Conservation (phyloP, 1,140 invertebrate species). For the Lordiphosa stackelbergi region DNA sequence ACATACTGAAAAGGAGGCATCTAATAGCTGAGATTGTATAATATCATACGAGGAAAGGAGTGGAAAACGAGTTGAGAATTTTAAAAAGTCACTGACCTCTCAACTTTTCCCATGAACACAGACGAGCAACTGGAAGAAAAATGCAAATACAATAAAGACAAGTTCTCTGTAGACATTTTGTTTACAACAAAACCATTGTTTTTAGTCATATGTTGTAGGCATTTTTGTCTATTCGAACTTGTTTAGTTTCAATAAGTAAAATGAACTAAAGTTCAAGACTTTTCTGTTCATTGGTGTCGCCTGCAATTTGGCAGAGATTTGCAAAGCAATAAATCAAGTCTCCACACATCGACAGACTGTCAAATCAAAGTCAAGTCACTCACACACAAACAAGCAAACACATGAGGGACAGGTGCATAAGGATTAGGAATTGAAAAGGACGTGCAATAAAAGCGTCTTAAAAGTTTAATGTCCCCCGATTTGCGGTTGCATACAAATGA, state of each 20-base stretch:
- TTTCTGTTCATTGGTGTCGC: slow-evolving; percentile 1
- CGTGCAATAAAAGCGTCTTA: slow-evolving; percentile 67
- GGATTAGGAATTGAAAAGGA: slow-evolving; percentile 59
- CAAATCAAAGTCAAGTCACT: slow-evolving; percentile 51
- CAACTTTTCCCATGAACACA: too few relatives aligned
- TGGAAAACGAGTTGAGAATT: too few relatives aligned
- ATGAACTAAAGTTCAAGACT: neutral
- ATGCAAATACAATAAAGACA: too few relatives aligned
- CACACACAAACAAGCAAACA: slow-evolving; percentile 14
- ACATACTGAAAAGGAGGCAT: too few relatives aligned
- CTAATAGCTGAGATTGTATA: too few relatives aligned
- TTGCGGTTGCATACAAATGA: slow-evolving; percentile 65
- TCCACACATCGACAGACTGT: slow-evolving; percentile 43
- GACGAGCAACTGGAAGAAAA: too few relatives aligned
- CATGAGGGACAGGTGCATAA: slow-evolving; percentile 12
- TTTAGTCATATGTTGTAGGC: neutral
- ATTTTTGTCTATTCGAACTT: neutral
- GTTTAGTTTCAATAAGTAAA: too few relatives aligned
- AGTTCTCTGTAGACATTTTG: too few relatives aligned
- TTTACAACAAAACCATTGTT: too few relatives aligned
- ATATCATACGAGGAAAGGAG: too few relatives aligned
- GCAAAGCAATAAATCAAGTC: slow-evolving; percentile 48
- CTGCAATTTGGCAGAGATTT: slow-evolving; percentile 26
- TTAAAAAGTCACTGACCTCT: too few relatives aligned
- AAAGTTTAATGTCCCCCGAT: slow-evolving; percentile 66